Conservation (phyloP, 1,140 invertebrate genomes). For the Lepidurus arcticus region DNA sequence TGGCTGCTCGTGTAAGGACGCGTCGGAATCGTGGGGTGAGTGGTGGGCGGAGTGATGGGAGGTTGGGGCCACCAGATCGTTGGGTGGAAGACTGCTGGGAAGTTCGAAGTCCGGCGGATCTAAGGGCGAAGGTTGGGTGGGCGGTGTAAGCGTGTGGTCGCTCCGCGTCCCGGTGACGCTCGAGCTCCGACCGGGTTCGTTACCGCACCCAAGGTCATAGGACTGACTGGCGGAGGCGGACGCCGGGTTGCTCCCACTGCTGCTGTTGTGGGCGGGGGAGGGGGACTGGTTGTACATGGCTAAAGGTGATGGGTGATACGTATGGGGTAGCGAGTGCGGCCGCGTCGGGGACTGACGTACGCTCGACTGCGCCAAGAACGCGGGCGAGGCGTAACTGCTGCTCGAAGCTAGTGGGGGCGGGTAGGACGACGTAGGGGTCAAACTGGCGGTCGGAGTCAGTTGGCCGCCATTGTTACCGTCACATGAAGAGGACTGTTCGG, state of each 20-base stretch:
- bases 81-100: constrained; percentile 53
- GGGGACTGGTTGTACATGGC: constrained; percentile 35
- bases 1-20: constrained; percentile 11
- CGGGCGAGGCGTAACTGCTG: constrained; percentile 35
- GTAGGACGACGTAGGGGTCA: constrained; percentile 36
- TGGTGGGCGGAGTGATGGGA: constrained; percentile 33
- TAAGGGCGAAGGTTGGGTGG: constrained; percentile 41
- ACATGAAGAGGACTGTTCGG: neutral
- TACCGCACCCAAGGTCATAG: constrained; percentile 30
- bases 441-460: constrained; percentile 33
- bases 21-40: constrained; percentile 24
- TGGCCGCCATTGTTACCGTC: neutral
- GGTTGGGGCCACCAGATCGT: constrained; percentile 34
- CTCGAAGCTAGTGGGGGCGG: constrained; percentile 35
- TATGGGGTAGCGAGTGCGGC: neutral
- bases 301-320: constrained; percentile 30
- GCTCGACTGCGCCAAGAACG: constrained; percentile 33
- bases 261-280: constrained; percentile 25
- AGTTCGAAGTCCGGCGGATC: constrained; percentile 71
- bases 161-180: constrained; percentile 24
- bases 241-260: constrained; percentile 31
- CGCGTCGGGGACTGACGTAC: constrained; percentile 32
- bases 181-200: neutral
- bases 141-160: neutral
- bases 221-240: neutral